A percentile compares a stretch with the other conserved stretches of the same genome.
Conservation (phyloP, 2,888 invertebrate genomes). For the Tinea trinotella region DNA sequence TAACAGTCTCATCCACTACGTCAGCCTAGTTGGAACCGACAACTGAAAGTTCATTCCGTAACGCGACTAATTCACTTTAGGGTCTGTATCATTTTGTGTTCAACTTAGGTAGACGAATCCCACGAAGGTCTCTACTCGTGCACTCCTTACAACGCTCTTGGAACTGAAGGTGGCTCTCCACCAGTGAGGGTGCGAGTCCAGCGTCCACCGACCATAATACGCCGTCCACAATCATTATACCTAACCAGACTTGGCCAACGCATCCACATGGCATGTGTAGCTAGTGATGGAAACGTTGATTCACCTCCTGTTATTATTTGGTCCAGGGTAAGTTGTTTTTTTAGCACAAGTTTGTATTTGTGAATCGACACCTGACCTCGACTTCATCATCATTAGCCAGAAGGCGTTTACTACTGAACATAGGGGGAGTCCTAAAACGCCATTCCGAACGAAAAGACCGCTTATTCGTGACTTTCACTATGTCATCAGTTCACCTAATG, state of each 20-base stretch:
- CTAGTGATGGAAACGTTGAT: conserved; percentile 76
- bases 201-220: conserved; percentile 86
- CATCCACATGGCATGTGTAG: conserved; percentile 87
- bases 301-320: conserved; percentile 77
- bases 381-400: no score
- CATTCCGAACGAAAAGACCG: no score
- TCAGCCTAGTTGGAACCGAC: no score
- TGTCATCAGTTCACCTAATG: no score
- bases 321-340: conserved; percentile 76
- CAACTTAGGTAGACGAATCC: conserved; percentile 78
- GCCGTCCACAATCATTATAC: conserved; percentile 87
- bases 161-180: conserved; percentile 87
- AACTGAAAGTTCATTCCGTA: no score
- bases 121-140: conserved; percentile 93
- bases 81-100: no score
- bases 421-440: conserved; percentile 34
- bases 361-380: no score
- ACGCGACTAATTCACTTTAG: no score
- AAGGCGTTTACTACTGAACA: no score
- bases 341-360: no score
- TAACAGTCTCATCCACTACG: no score
- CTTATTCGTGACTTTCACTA: no score
- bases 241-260: conserved; percentile 85
- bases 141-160: conserved; percentile 91
- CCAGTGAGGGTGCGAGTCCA: conserved; percentile 88